These are phyloP conservation scores for Apamea monoglypha DNA, from an alignment of 2,888 invertebrate species.

Conservation along the genomic window DNA sequence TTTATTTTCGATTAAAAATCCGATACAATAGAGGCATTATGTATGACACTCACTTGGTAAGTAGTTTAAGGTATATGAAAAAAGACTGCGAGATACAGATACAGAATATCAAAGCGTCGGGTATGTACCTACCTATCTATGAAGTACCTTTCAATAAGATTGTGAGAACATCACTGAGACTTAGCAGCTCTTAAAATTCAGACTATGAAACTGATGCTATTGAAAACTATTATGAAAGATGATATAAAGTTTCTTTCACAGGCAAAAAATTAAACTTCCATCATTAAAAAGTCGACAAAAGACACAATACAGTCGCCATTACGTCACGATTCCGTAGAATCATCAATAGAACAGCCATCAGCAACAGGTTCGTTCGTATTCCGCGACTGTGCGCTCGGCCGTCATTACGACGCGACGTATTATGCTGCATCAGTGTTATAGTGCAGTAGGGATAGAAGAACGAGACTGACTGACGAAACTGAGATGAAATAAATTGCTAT, in stretches of 20 bases:
- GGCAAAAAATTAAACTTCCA: background rate
- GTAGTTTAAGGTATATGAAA: no score
- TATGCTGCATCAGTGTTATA: background rate
- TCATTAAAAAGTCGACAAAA: slow-evolving; percentile 18
- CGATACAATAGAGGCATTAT: background rate
- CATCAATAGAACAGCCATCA: slow-evolving; percentile 19
- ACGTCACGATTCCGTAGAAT: background rate
- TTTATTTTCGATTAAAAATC: background rate
- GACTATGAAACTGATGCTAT: background rate
- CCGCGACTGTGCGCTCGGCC: slow-evolving; percentile 1
- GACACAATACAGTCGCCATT: background rate
- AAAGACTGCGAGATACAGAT: no score
- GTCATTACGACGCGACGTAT: slow-evolving; percentile 29
- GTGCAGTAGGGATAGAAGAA: background rate
- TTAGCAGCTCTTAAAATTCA: background rate
- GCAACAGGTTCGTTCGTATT: background rate
- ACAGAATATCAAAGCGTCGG: no score
- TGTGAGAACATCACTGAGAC: background rate
- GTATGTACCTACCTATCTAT: background rate
- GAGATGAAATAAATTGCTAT: background rate
- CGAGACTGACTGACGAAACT: no score
- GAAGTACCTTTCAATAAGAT: background rate
- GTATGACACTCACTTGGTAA: no score
- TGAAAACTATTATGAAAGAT: background rate
- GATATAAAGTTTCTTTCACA: no score